These are phyloP conservation scores for Leptodirus hochenwartii DNA, from an alignment of 2,888 invertebrate species.

Conservation along the genomic window DNA sequence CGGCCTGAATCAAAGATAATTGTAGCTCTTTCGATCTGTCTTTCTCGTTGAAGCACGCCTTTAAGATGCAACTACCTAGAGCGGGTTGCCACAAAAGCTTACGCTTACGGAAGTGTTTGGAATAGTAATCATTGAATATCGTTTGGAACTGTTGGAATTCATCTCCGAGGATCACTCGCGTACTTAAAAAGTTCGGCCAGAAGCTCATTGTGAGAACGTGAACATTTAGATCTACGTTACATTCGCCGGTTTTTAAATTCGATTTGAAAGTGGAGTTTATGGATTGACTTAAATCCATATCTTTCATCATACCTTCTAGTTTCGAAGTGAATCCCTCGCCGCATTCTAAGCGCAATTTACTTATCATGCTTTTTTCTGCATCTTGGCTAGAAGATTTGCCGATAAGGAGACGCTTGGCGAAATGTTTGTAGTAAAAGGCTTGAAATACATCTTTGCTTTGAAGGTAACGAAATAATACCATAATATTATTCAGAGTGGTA, in stretches of 20 bases:
- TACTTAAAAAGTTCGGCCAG: conserved; percentile 90
- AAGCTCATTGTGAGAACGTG: conserved; percentile 93
- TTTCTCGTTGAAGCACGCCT: conserved; percentile 52
- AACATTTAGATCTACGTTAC: conserved; percentile 64
- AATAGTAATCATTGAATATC: conserved; percentile 88
- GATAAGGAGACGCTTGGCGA: conserved; percentile 86
- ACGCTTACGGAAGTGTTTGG: conserved; percentile 86
- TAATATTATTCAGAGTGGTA: conserved; percentile 82
- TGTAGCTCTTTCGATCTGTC: conserved; percentile 83
- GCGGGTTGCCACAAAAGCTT: conserved; percentile 97
- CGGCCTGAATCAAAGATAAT: conserved; percentile 89
- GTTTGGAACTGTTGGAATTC: conserved; percentile 82
- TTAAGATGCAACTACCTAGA: conserved; percentile 81
- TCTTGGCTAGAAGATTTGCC: conserved; percentile 97
- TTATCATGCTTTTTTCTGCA: conserved; percentile 96
- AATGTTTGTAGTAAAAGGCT: conserved; percentile 96
- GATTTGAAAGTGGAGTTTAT: conserved; percentile 79
- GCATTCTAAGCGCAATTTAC: conserved; percentile 94
- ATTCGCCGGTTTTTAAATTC: conserved; percentile 8
- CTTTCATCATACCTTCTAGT: conserved; percentile 98
- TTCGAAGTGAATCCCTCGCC: conserved; percentile 96
- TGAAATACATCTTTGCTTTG: conserved; percentile 99
- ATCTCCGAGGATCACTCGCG: conserved; percentile 72
- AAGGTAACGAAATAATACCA: conserved; percentile 94
- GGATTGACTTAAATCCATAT: conserved; percentile 93